A percentile compares a stretch with the other conserved stretches of the same genome.
These are phyloP conservation scores for Drosophila athabasca DNA, from an alignment of 1,140 invertebrate genomes.

Conservation along the genomic window DNA sequence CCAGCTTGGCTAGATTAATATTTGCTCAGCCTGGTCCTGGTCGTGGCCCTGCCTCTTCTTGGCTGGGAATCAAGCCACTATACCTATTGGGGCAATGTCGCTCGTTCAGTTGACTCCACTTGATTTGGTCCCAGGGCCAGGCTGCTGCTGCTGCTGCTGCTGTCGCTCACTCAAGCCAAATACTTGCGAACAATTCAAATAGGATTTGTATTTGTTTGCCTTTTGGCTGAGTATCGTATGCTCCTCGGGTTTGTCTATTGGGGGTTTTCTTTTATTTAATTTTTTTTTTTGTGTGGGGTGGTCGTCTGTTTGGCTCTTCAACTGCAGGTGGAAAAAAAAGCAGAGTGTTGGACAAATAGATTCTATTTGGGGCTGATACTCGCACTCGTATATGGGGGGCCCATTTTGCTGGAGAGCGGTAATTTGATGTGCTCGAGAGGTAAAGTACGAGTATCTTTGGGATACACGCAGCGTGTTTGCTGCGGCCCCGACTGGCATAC, in stretches of 20 bases:
- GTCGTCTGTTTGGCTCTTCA: background rate
- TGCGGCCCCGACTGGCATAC: background rate
- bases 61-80: constrained; percentile 11
- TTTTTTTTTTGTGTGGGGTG: too few species aligned
- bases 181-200: constrained; percentile 38
- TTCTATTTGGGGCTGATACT: background rate
- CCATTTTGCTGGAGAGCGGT: constrained; percentile 38
- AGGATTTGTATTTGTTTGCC: constrained; percentile 59
- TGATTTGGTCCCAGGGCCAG: constrained; percentile 3
- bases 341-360: constrained; percentile 48
- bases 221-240: constrained; percentile 34
- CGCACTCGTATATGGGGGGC: background rate
- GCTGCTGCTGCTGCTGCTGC: background rate
- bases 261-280: background rate
- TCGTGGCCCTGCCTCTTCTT: background rate
- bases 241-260: background rate
- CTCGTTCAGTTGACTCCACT: constrained; percentile 6
- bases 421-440: constrained; percentile 40
- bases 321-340: constrained; percentile 21
- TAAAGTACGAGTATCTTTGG: constrained; percentile 39
- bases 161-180: constrained; percentile 2
- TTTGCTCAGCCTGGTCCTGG: constrained; percentile 22
- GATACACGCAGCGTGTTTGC: constrained; percentile 19
- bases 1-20: constrained; percentile 45
- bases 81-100: too few species aligned